Conservation (phyloP, 2,888 invertebrate genomes). For the Liopterus haemorrhoidalis region DNA sequence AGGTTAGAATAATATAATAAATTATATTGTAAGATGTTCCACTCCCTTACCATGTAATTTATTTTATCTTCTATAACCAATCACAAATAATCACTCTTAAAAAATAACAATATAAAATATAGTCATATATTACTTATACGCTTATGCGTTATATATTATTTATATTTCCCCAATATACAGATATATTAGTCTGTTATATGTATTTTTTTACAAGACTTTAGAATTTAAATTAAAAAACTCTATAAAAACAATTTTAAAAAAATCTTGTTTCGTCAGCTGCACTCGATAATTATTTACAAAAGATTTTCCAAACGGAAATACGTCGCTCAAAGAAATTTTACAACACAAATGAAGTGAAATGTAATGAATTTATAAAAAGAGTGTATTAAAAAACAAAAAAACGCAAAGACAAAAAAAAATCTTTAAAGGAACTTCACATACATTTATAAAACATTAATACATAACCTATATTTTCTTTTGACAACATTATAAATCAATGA, state of each 20-base stretch:
- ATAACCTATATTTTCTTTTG: constrained; percentile 11
- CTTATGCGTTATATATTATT: constrained; percentile 35
- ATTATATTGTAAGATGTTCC: constrained; percentile 38
- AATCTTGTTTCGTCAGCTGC: constrained; percentile 25
- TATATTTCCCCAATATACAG: constrained; percentile 45
- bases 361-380: too few species aligned
- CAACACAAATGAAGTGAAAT: too few species aligned
- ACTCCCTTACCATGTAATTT: constrained; percentile 31
- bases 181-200: constrained; percentile 29
- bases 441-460: background rate
- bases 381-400: too few species aligned
- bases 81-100: constrained; percentile 36
- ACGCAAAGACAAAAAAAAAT: too few species aligned
- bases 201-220: constrained; percentile 8
- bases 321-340: too few species aligned
- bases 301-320: constrained; percentile 24
- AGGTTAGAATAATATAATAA: too few species aligned
- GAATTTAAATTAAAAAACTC: too few species aligned
- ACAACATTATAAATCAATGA: constrained; percentile 6
- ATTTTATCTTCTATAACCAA: constrained; percentile 39
- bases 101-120: constrained; percentile 43
- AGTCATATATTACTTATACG: constrained; percentile 32
- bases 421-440: too few species aligned
- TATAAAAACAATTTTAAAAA: constrained; percentile 13
- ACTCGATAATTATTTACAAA: constrained; percentile 27